These are phyloP conservation scores for Drosophila formosana DNA, from an alignment of 2,888 invertebrate species.

Conservation along the genomic window DNA sequence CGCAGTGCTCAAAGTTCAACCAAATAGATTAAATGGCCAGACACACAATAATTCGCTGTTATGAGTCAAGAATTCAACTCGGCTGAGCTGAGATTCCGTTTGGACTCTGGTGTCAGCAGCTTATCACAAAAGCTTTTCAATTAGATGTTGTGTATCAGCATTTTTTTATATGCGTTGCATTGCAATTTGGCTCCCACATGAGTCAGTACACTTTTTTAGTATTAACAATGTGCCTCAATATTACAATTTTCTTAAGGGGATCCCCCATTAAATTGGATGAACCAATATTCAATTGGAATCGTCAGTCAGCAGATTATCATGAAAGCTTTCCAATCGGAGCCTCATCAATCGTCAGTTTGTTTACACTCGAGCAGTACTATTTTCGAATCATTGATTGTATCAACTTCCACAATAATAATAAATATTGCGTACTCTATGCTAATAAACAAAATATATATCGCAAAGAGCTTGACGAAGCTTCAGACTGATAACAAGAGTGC, in stretches of 20 bases:
- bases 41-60: conserved; percentile 47
- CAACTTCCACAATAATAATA: background rate
- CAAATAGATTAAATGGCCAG: conserved; percentile 49
- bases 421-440: conserved; percentile 9
- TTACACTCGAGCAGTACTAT: too few relatives aligned
- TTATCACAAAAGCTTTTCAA: conserved; percentile 50
- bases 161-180: background rate
- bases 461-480: conserved; percentile 24
- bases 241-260: background rate
- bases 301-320: too few relatives aligned
- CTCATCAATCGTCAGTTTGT: too few relatives aligned
- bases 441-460: conserved; percentile 15
- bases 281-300: background rate
- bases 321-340: too few relatives aligned
- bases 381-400: background rate
- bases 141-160: background rate
- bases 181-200: background rate
- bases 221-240: background rate
- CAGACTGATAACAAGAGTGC: background rate
- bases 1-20: conserved; percentile 64
- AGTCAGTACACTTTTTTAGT: background rate
- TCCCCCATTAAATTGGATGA: background rate
- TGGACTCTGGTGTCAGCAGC: conserved; percentile 16
- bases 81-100: conserved; percentile 22
- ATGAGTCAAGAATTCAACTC: conserved; percentile 59